Evolutionary conservation across 2,888 invertebrate species (phyloP).

Genomic region (Caenorhabditis auriculariae): DNA sequence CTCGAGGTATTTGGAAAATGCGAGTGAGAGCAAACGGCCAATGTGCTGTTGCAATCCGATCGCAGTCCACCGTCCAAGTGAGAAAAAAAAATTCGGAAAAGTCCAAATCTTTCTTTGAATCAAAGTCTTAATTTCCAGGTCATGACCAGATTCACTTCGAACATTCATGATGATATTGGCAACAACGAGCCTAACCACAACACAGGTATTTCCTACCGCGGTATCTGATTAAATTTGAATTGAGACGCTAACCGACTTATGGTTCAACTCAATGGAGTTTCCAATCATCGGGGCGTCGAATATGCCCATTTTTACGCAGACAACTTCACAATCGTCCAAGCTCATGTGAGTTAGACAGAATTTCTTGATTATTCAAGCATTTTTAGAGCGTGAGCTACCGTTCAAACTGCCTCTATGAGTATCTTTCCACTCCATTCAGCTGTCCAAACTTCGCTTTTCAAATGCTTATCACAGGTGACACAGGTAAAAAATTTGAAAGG

Average conservation of each 20-base stretch:
- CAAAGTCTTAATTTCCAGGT: conserved; percentile 12
- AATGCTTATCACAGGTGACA: conserved; percentile 31
- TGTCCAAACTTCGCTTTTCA: conserved; percentile 33
- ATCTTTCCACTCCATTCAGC: conserved; percentile 36
- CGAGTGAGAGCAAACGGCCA: conserved; percentile 23
- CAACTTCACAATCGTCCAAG: conserved; percentile 27
- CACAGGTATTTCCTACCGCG: conserved; percentile 1
- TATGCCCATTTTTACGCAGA: conserved; percentile 45
- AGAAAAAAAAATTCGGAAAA: neutral
- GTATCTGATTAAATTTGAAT: conserved; percentile 2
- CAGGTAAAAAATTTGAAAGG: conserved; percentile 3
- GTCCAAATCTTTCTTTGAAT: neutral
- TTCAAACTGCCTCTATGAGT: conserved; percentile 37
- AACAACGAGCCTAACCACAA: conserved; percentile 20
- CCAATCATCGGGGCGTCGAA: conserved; percentile 23
- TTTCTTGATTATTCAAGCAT: neutral
- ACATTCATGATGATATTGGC: conserved; percentile 40
- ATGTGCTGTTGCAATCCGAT: conserved; percentile 25
- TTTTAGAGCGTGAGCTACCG: conserved; percentile 12
- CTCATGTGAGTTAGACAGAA: conserved; percentile 2
- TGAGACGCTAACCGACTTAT: conserved; percentile 32
- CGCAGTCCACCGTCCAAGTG: conserved; percentile 33
- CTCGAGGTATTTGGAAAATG: conserved; percentile 43
- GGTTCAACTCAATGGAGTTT: conserved; percentile 31
- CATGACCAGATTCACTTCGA: conserved; percentile 30